Evolutionary conservation across 2,888 invertebrate species (phyloP), one percentile per base, ranked within the genome.

Genomic region (Netelia melanura): DNA sequence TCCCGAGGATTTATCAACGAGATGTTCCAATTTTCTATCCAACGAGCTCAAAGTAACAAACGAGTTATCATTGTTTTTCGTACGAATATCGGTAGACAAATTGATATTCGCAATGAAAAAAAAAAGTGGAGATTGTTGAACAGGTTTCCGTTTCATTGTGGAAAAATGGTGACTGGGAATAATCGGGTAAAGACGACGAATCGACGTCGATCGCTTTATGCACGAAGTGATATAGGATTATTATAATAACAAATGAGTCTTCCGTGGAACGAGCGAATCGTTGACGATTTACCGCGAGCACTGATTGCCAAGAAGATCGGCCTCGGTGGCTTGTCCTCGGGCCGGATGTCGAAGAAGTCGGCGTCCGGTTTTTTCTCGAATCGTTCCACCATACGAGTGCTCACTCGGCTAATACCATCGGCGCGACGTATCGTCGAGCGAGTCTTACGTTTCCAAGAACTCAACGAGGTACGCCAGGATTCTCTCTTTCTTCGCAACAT

Each of bases 311-410:
- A 11, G 44, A 8, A 67, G 17, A 67, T 30, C 11, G 9, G 1
- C 6, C 8, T 30, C 14, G 14, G 30, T 21, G 68, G n/a, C 44
- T 67, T 6, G 52, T 65, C 67, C 67, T 48, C 48, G 30, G 79
- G 75, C 84, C 86, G 86, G 86, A 86, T 85, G 83, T 85, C 71
- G 71, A 86, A 86, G 84, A 85, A 86, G 54, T 56, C 56, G 79
- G 67, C 71, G 84, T 85, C 80, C 72, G 85, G 75, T 85, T 86
- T 77, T 78, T 76, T 81, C 67, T 75, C 76, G 62, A 76, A 80
- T 84, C 81, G 81, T 81, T 77, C 75, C n/a, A 67, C 61, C 17
- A 56, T 56, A 25, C 21, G 23, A 30, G 54, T 30, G 10, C 43
- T 70, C 17, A 17, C 52, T 52, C 38, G 9, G 64, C 52, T 64